phyloP scores from a whole-genome alignment of 2,113 vertebrate species.

The Nerophis ophidion region DNA sequence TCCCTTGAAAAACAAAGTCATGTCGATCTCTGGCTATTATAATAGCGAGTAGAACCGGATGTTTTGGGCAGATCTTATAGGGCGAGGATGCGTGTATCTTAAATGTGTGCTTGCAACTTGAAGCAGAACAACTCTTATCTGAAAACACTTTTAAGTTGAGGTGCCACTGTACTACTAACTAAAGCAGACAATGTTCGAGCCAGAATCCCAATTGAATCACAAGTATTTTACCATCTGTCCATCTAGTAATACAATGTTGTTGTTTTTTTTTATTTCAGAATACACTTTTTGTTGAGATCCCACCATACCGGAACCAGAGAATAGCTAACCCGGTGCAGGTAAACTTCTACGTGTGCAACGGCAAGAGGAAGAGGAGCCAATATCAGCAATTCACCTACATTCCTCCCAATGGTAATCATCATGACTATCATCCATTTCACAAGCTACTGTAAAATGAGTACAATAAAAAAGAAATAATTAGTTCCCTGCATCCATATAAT shows the following conservation, averaged over 20 bases:
- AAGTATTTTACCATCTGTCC: slow-evolving; percentile 1
- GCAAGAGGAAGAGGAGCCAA: slow-evolving; percentile 97
- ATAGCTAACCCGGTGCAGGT: slow-evolving; percentile 89
- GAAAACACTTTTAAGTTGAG: no score
- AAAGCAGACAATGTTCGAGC: no score
- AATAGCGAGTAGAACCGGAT: no score
- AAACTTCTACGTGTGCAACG: slow-evolving; percentile 97
- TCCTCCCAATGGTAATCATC: slow-evolving; percentile 83
- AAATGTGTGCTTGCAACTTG: no score
- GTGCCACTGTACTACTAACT: no score
- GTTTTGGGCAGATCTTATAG: no score
- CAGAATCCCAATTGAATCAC: no score
- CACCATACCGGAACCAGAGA: slow-evolving; percentile 91
- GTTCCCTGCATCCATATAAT: slow-evolving; percentile 3
- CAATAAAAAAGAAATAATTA: neutral
- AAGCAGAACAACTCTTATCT: no score
- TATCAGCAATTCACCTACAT: slow-evolving; percentile 95
- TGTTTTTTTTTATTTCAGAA: slow-evolving; percentile 66
- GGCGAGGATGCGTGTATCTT: no score
- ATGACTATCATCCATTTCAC: slow-evolving; percentile 5
- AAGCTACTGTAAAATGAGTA: neutral
- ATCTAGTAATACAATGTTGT: neutral
- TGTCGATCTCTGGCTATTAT: no score
- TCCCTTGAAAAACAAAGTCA: no score
- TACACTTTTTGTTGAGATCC: slow-evolving; percentile 86